Evolutionary conservation across 2,888 invertebrate species (phyloP), one percentile per base, ranked within the genome.

Genomic region (Baccha elongata): DNA sequence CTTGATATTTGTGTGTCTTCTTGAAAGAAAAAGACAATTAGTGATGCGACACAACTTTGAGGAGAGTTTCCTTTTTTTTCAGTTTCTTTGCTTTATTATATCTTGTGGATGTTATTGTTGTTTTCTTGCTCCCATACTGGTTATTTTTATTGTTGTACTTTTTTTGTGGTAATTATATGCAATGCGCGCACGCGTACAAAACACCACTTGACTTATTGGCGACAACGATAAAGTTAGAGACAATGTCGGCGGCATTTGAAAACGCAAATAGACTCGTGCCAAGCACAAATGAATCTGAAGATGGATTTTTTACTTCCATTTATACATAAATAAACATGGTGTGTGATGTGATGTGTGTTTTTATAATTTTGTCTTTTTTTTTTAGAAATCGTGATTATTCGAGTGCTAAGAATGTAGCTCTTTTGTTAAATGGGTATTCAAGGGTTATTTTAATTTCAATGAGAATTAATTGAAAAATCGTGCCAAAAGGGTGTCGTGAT

Each of bases 161-260:
- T 7, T 32, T 26, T 11, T 26, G 37, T 65, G 48, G 69, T 71
- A 81, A 75, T 81, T 75, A 65, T 64, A 71, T 81, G 60, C 64
- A 65, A 65, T 42, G 64, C 75, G 80, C 80, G 75, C 80, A 81
- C 69, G 75, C 75, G 80, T 44, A 58, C 44, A 55, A 58, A 65
- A 65, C 15, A 10, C 19, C 75, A 81, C 80, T 81, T 81, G 65
- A 78, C 71, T 71, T 78, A 55, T 64, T 76, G 48, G 71, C 44
- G 32, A 64, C 55, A 46, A 48, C 29, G 32, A 13, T 2, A 15
- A 52, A 37, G 40, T 55, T 35, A 37, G 26, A n/a, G 46, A 15
- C 50, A 19, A 29, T 46, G 52, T 44, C 32, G 62, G 50, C 46
- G 48, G 50, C 11, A 13, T n/a, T 55, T 55, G 52, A 40, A 13